These are phyloP conservation scores for Rallus crepitans DNA, from an alignment of 2,797 vertebrate species.

Conservation along the genomic window DNA sequence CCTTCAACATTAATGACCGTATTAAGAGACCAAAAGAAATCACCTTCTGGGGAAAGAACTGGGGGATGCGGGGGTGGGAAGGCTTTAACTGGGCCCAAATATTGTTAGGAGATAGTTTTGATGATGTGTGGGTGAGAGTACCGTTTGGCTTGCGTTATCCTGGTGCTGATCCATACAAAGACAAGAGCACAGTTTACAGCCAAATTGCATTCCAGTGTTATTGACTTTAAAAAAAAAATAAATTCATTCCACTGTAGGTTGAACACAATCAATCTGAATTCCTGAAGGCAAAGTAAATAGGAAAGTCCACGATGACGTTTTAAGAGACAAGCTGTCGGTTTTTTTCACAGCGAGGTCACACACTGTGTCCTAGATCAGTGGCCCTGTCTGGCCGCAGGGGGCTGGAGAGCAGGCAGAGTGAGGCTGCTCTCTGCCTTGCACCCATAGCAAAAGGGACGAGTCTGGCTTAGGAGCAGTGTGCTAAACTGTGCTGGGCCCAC, in stretches of 20 bases:
- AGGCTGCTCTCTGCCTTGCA: background rate
- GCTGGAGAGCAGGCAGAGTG: background rate
- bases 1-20: background rate
- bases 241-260: background rate
- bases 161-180: background rate
- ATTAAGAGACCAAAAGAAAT: background rate
- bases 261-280: background rate
- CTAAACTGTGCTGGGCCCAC: background rate
- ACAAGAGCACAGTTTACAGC: background rate
- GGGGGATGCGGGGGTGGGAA: too few relatives aligned
- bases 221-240: background rate
- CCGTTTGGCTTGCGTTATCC: background rate
- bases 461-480: background rate
- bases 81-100: background rate
- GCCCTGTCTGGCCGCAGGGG: background rate
- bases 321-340: background rate
- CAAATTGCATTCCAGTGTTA: background rate
- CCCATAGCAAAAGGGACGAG: background rate
- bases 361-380: rapidly evolving
- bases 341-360: background rate
- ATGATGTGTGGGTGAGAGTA: background rate
- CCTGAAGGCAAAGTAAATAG: background rate
- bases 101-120: background rate
- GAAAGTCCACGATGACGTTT: background rate
- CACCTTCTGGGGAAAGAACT: background rate